phyloP scores from a whole-genome alignment of 2,888 invertebrate species.

The Helobdella robusta region DNA sequence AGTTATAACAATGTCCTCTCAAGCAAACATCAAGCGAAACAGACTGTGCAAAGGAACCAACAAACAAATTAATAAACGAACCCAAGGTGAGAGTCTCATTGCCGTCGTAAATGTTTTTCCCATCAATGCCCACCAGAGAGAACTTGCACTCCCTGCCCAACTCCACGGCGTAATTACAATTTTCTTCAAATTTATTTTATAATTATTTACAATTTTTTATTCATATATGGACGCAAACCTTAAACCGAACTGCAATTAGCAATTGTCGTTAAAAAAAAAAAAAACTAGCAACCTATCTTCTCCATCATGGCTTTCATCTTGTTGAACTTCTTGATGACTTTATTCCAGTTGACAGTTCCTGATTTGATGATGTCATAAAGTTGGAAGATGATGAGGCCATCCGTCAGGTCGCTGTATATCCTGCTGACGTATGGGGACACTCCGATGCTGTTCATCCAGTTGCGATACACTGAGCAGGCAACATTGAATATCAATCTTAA shows the following conservation, averaged over 20 bases:
- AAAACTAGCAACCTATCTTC: slow-evolving; percentile 57
- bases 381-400: slow-evolving; percentile 90
- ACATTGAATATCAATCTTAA: background rate
- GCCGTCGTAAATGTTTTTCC: slow-evolving; percentile 79
- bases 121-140: slow-evolving; percentile 92
- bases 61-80: slow-evolving; percentile 43
- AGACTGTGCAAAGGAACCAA: background rate
- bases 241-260: too few species aligned
- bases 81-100: slow-evolving; percentile 59
- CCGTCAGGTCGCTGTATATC: slow-evolving; percentile 90
- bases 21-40: too few species aligned
- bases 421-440: slow-evolving; percentile 91
- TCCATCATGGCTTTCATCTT: slow-evolving; percentile 77
- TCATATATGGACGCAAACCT: too few species aligned
- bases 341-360: slow-evolving; percentile 86
- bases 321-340: slow-evolving; percentile 64
- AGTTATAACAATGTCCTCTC: too few species aligned
- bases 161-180: slow-evolving; percentile 96
- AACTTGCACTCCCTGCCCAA: slow-evolving; percentile 85
- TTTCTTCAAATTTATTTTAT: too few species aligned
- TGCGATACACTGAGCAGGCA: slow-evolving; percentile 72
- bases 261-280: too few species aligned
- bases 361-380: slow-evolving; percentile 92
- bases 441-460: slow-evolving; percentile 99
- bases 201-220: too few species aligned